Percentiles rank a stretch among this genome's conserved stretches.
phyloP scores from a whole-genome alignment of 2,888 invertebrate species.

The Erpobdella octoculata region DNA sequence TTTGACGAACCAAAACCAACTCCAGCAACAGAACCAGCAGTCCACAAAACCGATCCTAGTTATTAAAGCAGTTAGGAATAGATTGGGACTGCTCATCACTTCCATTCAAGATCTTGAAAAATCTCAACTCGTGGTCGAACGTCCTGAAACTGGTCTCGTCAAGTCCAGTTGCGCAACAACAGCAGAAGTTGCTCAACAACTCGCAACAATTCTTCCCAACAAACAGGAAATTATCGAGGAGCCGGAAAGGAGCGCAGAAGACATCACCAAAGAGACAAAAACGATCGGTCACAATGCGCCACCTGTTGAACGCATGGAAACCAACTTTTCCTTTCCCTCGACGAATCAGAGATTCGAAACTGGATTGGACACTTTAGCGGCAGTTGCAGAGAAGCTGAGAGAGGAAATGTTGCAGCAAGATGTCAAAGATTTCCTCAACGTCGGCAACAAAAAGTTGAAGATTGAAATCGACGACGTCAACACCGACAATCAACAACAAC shows the following conservation, averaged over 20 bases:
- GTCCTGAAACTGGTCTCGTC: not conserved
- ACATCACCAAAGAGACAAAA: not conserved
- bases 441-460: not conserved
- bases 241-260: not conserved
- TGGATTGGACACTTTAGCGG: slow-evolving; percentile 26
- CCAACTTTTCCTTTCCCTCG: too few relatives aligned
- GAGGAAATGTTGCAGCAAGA: slow-evolving; percentile 30
- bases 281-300: too few relatives aligned
- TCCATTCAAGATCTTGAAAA: slow-evolving; percentile 21
- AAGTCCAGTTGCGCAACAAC: not conserved
- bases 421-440: not conserved
- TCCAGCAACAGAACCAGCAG: not conserved
- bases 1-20: slow-evolving; percentile 1
- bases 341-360: not conserved
- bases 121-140: not conserved
- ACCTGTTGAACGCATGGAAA: too few relatives aligned
- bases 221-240: too few relatives aligned
- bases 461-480: slow-evolving; percentile 6
- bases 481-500: not conserved
- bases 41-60: slow-evolving; percentile 5
- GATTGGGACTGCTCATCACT: slow-evolving; percentile 22
- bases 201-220: not conserved
- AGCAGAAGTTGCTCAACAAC: not conserved
- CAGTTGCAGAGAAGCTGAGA: slow-evolving; percentile 28
- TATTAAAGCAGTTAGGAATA: slow-evolving; percentile 21